Base-by-base conservation (phyloP, 2,797 vertebrate genomes). In the Gadopsis marmoratus region DNA sequence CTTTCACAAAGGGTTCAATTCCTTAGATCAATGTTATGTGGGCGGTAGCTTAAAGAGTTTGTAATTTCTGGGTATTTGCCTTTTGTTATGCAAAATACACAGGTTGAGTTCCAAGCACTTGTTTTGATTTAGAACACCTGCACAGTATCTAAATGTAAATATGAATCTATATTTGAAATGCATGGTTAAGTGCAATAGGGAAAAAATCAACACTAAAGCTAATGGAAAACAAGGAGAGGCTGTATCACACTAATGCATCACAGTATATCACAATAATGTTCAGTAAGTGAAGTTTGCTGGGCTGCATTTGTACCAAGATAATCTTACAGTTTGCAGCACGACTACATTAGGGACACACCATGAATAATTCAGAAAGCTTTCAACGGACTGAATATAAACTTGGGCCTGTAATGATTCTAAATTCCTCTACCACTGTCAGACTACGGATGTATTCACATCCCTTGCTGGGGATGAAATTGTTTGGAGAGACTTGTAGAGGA, bases 281-380 rank as follows among this genome's bases (percentile, higher is more conserved):
- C 83, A 60, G 69, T 85, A 84, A 78, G 79, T 83, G 77, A 84
- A 66, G 73, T 89, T 84, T 83, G 84, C 77, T 72, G 50, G 69
- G 81, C 58, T 85, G 82, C 82, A 78, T 90, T 84, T 91, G 85
- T 76, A 79, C 86, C 59, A 67, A 90, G 80, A 81, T 84, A 84
- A 79, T 83, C 83, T 86, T 87, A 81, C 76, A 86, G 82, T 91
- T 89, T 92, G 86, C 89, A 88, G 84, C 85, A 88, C 21, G n/a
- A 86, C 89, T 91, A 90, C 91, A 91, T 94, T 91, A 91, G 83
- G 82, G 86, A 86, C 78, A 79, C 74, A 63, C 69, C 75, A 91
- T 93, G 90, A 93, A 93, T 94, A 90, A 94, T 92, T 92, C 90
- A 94, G 71, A 89, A 82, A 77, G 89, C 91, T 89, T 90, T 92